Percentiles rank a stretch among this genome's conserved stretches.
Conservation (phyloP, 2,113 vertebrate species). For the Pachypanchax playfairii region DNA sequence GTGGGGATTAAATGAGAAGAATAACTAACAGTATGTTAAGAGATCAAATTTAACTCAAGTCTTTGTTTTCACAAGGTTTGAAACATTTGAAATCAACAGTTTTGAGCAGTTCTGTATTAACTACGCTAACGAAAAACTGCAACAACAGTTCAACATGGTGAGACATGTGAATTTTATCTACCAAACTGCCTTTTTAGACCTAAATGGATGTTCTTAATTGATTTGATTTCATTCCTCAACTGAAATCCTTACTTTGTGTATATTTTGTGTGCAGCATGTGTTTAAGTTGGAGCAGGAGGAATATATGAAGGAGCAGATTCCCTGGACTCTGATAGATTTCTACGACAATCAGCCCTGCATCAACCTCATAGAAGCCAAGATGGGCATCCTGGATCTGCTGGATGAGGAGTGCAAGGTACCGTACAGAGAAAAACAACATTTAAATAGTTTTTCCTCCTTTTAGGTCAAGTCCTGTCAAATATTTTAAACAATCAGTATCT, state of each 20-base stretch:
- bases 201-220: neutral
- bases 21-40: neutral
- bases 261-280: constrained; percentile 84
- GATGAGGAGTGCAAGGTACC: constrained; percentile 96
- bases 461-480: too few species aligned
- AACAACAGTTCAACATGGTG: constrained; percentile 99
- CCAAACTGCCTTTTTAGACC: neutral
- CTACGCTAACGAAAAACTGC: constrained; percentile 98
- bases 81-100: constrained; percentile 99
- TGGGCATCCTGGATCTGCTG: constrained; percentile 94
- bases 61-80: constrained; percentile 84
- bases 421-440: neutral
- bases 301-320: constrained; percentile 99
- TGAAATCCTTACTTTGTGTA: neutral
- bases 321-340: constrained; percentile 99
- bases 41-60: constrained; percentile 9
- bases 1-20: too few species aligned
- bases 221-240: too few species aligned
- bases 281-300: constrained; percentile 99
- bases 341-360: constrained; percentile 99
- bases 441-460: neutral
- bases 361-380: constrained; percentile 97
- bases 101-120: constrained; percentile 99
- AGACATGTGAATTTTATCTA: constrained; percentile 49
- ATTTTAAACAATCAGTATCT: too few species aligned